Evolutionary conservation across 1,140 invertebrate genomes (phyloP), one percentile per base, ranked within the genome.

Genomic region (Drosophila busckii): DNA sequence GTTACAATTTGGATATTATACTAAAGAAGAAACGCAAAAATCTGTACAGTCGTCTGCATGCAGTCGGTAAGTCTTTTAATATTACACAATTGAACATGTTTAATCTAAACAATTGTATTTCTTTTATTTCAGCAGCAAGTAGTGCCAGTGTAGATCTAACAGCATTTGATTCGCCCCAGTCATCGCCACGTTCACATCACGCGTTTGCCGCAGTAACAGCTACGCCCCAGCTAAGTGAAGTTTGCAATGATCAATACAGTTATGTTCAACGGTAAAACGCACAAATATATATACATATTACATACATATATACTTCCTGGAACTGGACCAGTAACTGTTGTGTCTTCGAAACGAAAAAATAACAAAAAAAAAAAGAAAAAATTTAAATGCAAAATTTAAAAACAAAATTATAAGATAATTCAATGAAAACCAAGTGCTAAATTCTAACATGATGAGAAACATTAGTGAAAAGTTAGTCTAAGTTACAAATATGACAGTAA

Each of bases 291-390:
- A 45, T 44, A 58, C 28, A 34, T 49, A 58, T 28, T 61, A 34
- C 42, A 70, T 54, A 70, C 48, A 71, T 45, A 71, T 8, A 68
- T 78, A 86, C 80, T 86, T 86, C 76, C 82, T 86, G 85, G 84
- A 86, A 86, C 70, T 86, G 85, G 85, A 86, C 84, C 85, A 86
- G 85, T 80, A 86, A 86, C 84, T 86, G 85, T 86, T 86, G 85
- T 86, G 85, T 86, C 85, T 86, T 86, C 66, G 63, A 82, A 83
- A 76, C 40, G 45, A 34, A 52, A 38, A 50, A 10, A 63, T 26
- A 48, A 45, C 23, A 22, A 53, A 15, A 19, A 44, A 32, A 63
- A 54, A 55, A 68, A 76, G 52, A 53, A 44, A 50, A 15, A 61
- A 63, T 49, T 37, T 35, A 41, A 35, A 58, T 37, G 22, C 50